Percentiles rank a stretch among this genome's conserved stretches.
Evolutionary conservation across 2,113 vertebrate genomes (phyloP).

Genomic region (Heloderma charlesbogerti): DNA sequence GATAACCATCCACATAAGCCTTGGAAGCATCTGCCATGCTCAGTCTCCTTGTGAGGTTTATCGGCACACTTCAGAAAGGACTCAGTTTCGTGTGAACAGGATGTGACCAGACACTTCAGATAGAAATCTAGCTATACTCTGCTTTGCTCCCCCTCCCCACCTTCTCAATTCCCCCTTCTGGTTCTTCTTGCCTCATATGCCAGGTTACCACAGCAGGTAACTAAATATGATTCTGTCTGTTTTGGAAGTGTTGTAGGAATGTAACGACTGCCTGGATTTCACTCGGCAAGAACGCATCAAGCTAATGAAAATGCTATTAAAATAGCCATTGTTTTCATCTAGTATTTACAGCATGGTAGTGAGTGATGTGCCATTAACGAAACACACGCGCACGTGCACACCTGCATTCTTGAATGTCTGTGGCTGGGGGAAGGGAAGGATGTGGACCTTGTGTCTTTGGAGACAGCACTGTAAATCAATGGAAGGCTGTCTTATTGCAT

Average conservation of each 20-base stretch:
- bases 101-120: not conserved
- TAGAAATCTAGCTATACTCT: not conserved
- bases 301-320: constrained; percentile 26
- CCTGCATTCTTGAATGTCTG: not conserved
- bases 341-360: constrained; percentile 21
- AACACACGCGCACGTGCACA: not conserved
- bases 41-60: not conserved
- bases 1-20: not conserved
- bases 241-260: not conserved
- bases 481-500: constrained; percentile 31
- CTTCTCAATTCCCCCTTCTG: fast-evolving
- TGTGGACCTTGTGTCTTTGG: constrained; percentile 8
- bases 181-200: not conserved
- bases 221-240: not conserved
- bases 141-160: not conserved
- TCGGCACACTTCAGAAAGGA: not conserved
- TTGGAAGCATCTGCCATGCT: not conserved
- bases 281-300: constrained; percentile 15
- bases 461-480: constrained; percentile 31
- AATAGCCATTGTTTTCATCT: constrained; percentile 2
- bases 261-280: constrained; percentile 25
- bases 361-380: constrained; percentile 33
- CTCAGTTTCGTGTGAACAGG: not conserved
- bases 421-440: constrained; percentile 7
- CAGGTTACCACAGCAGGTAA: not conserved